Evolutionary conservation across 1,140 invertebrate species (phyloP).

Genomic region (Plodia interpunctella): DNA sequence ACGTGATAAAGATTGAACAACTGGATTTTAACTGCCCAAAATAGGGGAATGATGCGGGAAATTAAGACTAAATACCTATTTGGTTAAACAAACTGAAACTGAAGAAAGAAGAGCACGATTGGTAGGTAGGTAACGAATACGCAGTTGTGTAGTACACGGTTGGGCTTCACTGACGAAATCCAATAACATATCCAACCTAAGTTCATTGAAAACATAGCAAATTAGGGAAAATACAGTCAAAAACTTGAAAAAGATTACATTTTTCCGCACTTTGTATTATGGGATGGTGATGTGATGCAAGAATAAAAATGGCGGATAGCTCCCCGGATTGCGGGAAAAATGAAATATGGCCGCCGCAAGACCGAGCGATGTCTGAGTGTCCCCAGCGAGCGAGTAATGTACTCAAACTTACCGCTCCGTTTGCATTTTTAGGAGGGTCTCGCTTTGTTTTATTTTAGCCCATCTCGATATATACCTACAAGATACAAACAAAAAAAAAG

Average conservation of each 20-base stretch:
- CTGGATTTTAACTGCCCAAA: too few relatives aligned
- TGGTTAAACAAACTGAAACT: too few relatives aligned
- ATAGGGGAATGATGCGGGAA: too few relatives aligned
- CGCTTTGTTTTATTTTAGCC: not conserved
- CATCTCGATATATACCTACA: too few relatives aligned
- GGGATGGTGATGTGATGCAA: too few relatives aligned
- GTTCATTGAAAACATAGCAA: not conserved
- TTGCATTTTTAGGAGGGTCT: conserved; percentile 1
- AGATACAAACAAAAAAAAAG: not conserved
- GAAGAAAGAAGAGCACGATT: too few relatives aligned
- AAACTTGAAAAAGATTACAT: not conserved
- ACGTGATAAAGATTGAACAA: too few relatives aligned
- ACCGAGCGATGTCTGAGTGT: conserved; percentile 19
- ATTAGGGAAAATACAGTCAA: not conserved
- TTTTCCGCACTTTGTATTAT: not conserved
- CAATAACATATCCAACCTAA: not conserved
- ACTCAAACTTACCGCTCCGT: not conserved
- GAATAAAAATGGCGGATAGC: conserved; percentile 35
- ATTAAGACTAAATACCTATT: too few relatives aligned
- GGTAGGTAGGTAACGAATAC: too few relatives aligned
- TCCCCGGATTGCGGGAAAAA: conserved; percentile 40
- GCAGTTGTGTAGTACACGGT: too few relatives aligned
- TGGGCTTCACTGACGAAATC: too few relatives aligned
- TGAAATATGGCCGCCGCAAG: conserved; percentile 46
- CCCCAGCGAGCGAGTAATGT: conserved; percentile 1